phyloP scores from a whole-genome alignment of 1,140 invertebrate genomes.

The Danaus plexippus region DNA sequence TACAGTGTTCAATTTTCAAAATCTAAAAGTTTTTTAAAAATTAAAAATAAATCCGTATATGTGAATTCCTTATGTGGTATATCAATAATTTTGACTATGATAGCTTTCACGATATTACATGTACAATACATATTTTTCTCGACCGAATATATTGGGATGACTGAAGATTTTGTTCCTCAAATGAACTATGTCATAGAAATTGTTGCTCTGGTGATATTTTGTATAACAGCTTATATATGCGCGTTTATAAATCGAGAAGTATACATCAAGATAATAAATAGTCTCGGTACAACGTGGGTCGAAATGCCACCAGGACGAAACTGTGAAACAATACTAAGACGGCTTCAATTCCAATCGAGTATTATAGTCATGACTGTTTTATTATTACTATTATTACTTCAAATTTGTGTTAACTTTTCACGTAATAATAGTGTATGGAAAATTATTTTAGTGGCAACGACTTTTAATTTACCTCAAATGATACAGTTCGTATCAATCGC shows the following conservation, averaged over 20 bases:
- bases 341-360: constrained; percentile 27
- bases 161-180: constrained; percentile 34
- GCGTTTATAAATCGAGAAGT: constrained; percentile 34
- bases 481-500: constrained; percentile 36
- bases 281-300: constrained; percentile 24
- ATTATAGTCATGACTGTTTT: constrained; percentile 19
- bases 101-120: constrained; percentile 33
- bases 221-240: constrained; percentile 29
- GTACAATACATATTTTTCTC: constrained; percentile 28
- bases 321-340: constrained; percentile 23
- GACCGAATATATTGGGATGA: constrained; percentile 30
- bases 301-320: constrained; percentile 21
- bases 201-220: constrained; percentile 25
- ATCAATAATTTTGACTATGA: constrained; percentile 24
- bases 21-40: constrained; percentile 25
- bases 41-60: constrained; percentile 39
- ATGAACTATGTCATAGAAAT: constrained; percentile 50
- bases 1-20: constrained; percentile 38
- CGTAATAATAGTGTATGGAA: constrained; percentile 36
- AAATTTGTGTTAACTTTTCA: constrained; percentile 36
- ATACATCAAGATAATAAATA: constrained; percentile 43
- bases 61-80: constrained; percentile 40
- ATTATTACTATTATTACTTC: constrained; percentile 19
- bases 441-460: constrained; percentile 36
- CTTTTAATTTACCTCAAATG: constrained; percentile 43